Evolutionary conservation across 2,113 vertebrate genomes (phyloP).

Genomic region (Scytalopus superciliaris): DNA sequence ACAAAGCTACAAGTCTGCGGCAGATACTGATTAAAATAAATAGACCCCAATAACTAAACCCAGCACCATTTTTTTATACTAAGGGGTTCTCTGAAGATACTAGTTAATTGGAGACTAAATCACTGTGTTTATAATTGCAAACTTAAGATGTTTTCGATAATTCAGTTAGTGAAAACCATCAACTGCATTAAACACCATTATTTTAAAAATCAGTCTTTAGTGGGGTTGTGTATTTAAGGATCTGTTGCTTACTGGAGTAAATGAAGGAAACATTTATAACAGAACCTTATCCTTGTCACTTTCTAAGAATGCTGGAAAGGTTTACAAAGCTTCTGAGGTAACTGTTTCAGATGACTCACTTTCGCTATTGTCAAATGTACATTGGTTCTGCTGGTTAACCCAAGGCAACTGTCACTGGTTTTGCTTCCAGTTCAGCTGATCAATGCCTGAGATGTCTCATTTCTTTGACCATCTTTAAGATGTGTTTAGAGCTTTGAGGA

Average conservation of each 20-base stretch:
- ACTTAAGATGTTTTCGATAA: not conserved
- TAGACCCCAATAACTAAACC: not conserved
- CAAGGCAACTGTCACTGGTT: constrained; percentile 13
- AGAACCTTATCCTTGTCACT: not conserved
- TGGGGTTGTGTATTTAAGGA: not conserved
- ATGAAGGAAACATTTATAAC: not conserved
- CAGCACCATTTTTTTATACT: not conserved
- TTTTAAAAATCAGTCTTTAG: not conserved
- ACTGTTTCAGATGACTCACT: not conserved
- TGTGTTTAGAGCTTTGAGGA: not conserved
- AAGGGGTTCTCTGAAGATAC: not conserved
- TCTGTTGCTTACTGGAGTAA: not conserved
- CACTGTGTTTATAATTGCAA: not conserved
- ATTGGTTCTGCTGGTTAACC: constrained; percentile 12
- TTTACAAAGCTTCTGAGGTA: not conserved
- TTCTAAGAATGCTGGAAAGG: not conserved
- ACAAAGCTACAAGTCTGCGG: not conserved
- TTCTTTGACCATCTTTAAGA: not conserved
- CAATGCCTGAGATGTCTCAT: not conserved
- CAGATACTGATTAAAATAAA: not conserved
- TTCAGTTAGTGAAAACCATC: not conserved
- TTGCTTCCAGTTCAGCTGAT: constrained; percentile 14
- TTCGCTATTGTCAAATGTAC: not conserved
- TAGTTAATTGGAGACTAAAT: not conserved
- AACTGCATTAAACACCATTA: not conserved